Conservation (phyloP, 2,113 vertebrate species). For the Sorex araneus region DNA sequence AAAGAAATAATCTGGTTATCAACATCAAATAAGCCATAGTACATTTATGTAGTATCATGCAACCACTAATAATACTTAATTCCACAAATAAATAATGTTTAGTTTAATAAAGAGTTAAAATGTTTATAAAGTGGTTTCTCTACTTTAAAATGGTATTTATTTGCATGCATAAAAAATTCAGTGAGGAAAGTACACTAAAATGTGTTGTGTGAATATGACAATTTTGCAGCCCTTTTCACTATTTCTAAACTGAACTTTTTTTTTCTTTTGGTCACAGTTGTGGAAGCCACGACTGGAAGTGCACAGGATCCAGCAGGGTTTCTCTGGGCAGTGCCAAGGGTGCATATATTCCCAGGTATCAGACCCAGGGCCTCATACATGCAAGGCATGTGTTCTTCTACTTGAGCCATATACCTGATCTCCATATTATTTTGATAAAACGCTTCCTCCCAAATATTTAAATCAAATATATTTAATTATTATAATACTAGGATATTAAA, state of each 20-base stretch:
- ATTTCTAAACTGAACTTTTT: constrained; percentile 18
- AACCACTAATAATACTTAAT: constrained; percentile 41
- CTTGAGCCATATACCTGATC: no score
- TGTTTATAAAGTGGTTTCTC: constrained; percentile 25
- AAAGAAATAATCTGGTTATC: constrained; percentile 36
- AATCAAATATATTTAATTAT: constrained; percentile 49
- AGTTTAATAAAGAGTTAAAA: constrained; percentile 33
- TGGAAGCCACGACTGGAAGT: no score
- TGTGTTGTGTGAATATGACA: constrained; percentile 13
- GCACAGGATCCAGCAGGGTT: no score
- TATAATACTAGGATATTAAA: constrained; percentile 32
- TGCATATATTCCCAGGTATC: no score
- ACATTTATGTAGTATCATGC: background rate
- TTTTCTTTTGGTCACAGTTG: no score
- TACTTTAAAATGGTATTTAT: constrained; percentile 29
- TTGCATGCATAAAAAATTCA: background rate
- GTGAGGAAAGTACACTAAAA: background rate
- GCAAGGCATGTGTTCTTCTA: no score
- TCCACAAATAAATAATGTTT: constrained; percentile 53
- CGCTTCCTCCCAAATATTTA: constrained; percentile 22
- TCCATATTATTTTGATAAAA: constrained; percentile 49
- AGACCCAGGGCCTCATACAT: no score
- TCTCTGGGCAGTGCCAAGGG: no score
- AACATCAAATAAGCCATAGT: background rate
- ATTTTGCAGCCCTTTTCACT: constrained; percentile 29